phyloP scores from a whole-genome alignment of 2,797 vertebrate species.

The Anabas testudineus region DNA sequence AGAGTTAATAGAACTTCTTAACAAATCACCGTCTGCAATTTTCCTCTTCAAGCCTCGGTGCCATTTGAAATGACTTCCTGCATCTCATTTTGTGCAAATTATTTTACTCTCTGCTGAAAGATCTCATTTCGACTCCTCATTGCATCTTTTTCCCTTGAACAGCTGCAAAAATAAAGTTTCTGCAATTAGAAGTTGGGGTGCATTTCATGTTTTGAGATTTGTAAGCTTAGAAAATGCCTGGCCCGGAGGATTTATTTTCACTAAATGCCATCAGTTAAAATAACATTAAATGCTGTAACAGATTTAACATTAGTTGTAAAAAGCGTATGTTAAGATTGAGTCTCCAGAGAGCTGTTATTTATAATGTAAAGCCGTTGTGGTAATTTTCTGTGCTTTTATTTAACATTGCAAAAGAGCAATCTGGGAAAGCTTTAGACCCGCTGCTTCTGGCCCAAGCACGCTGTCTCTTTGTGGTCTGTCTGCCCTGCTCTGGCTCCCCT shows the following conservation, averaged over 20 bases:
- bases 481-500: constrained; percentile 31
- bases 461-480: constrained; percentile 23
- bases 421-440: constrained; percentile 8
- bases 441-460: constrained; percentile 2
- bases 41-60: constrained; percentile 61
- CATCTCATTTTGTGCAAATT: constrained; percentile 64
- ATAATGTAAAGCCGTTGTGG: constrained; percentile 1
- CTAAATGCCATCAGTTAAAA: constrained; percentile 25
- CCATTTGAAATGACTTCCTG: constrained; percentile 59
- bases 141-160: constrained; percentile 38
- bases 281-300: constrained; percentile 16
- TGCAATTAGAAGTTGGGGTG: constrained; percentile 42
- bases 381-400: constrained; percentile 25
- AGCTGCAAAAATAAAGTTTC: constrained; percentile 13
- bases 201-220: constrained; percentile 42
- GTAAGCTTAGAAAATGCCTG: constrained; percentile 10
- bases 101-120: constrained; percentile 46
- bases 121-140: constrained; percentile 49
- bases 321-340: constrained; percentile 7
- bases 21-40: constrained; percentile 62
- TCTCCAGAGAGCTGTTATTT: constrained; percentile 18
- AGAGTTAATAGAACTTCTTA: constrained; percentile 63
- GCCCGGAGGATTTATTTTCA: constrained; percentile 28
- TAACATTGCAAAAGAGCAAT: constrained; percentile 18
- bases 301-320: constrained; percentile 15